These are phyloP conservation scores for Sarotherodon lohbergeri DNA, from an alignment of 2,113 vertebrate species.

Conservation along the genomic window DNA sequence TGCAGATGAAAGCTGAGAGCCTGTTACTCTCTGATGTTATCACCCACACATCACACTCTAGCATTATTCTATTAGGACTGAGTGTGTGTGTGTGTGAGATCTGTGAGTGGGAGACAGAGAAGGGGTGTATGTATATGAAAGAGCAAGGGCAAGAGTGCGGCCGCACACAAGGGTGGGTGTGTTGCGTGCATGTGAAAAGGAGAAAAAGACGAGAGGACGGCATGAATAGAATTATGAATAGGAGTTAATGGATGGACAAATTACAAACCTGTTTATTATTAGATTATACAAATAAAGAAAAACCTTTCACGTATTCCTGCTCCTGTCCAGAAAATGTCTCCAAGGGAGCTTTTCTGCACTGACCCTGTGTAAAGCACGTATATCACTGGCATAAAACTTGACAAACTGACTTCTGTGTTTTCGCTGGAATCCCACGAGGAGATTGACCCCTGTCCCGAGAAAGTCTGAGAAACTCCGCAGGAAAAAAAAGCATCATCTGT, in stretches of 20 bases:
- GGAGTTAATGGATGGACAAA: conserved; percentile 1
- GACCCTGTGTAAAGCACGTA: background rate
- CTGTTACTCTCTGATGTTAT: conserved; percentile 71
- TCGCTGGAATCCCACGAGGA: background rate
- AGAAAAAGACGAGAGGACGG: background rate
- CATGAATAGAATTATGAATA: conserved; percentile 3
- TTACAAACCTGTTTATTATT: background rate
- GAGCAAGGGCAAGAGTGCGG: conserved; percentile 34
- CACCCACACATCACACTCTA: conserved; percentile 66
- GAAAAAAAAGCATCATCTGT: background rate
- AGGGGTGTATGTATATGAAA: conserved; percentile 46
- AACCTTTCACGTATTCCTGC: background rate
- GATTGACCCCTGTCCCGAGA: background rate
- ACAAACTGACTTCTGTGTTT: background rate
- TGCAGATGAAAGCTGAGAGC: conserved; percentile 72
- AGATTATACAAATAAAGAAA: background rate
- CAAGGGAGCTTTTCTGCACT: background rate
- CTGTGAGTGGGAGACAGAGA: conserved; percentile 31
- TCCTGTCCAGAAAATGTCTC: background rate
- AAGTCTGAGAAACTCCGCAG: background rate
- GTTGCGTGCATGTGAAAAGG: background rate
- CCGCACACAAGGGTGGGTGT: conserved; percentile 33
- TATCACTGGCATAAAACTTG: background rate
- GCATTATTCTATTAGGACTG: conserved; percentile 69
- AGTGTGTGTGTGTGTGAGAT: conserved; percentile 3